These are phyloP conservation scores for Notothenia coriiceps DNA, from an alignment of 2,113 vertebrate genomes.

Conservation along the genomic window DNA sequence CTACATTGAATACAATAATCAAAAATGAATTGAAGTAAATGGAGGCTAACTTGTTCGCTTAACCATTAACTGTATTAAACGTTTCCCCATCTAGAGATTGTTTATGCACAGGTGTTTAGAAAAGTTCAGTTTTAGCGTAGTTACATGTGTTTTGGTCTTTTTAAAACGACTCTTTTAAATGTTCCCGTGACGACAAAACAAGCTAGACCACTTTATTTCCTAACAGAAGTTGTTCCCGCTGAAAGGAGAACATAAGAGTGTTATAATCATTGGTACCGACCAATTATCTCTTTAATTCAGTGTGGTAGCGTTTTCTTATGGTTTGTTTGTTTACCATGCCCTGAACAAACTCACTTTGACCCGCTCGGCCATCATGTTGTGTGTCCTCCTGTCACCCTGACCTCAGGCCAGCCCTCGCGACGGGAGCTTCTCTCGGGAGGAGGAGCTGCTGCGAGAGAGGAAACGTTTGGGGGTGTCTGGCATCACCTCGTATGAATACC, in stretches of 20 bases:
- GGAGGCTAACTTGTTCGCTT: too few relatives aligned
- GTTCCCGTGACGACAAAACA: constrained; percentile 7
- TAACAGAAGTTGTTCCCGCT: neutral
- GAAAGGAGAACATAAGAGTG: neutral
- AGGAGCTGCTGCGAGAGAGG: constrained; percentile 93
- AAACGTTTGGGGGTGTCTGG: constrained; percentile 94
- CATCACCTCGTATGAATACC: constrained; percentile 96
- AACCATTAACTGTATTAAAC: too few relatives aligned
- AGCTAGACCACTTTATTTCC: neutral
- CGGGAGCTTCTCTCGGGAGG: constrained; percentile 92
- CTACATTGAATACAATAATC: too few relatives aligned
- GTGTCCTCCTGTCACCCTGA: constrained; percentile 49
- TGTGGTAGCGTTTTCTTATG: constrained; percentile 2
- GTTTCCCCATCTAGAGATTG: too few relatives aligned
- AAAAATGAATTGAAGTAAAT: too few relatives aligned
- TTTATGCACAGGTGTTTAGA: too few relatives aligned
- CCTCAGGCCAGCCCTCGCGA: constrained; percentile 92
- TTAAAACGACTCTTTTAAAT: neutral
- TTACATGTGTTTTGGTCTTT: too few relatives aligned
- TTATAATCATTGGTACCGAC: neutral
- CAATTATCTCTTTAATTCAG: neutral
- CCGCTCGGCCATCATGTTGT: constrained; percentile 10
- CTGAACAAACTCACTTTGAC: constrained; percentile 29
- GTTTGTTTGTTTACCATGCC: constrained; percentile 23
- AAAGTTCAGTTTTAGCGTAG: too few relatives aligned